Evolutionary conservation across 2,888 invertebrate genomes (phyloP), one percentile per base, ranked within the genome.

Genomic region (Cyclophora punctaria): DNA sequence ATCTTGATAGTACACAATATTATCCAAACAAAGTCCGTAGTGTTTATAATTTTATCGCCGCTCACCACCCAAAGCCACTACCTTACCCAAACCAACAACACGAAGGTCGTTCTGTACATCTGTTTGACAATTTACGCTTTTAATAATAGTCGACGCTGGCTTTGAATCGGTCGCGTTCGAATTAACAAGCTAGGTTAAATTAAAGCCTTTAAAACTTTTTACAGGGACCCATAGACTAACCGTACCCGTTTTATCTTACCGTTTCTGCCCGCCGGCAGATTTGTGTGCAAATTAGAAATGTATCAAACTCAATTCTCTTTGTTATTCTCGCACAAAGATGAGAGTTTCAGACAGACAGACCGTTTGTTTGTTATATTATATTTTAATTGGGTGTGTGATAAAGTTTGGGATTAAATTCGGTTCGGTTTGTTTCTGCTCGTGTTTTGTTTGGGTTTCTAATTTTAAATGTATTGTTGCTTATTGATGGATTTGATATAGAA

Each of bases 41-140:
- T 20, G 20, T 20, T 20, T 20, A 20, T 20, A 20, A 20, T 20
- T 20, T 20, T 20, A 20, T 20, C 20, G 20, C 20, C 20, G 2
- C 20, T 20, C 20, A 20, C 20, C 20, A 20, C 20, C 20, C 20
- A 20, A 2, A 20, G 20, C 20, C 20, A 20, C 20, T 20, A 20
- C 20, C 20, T 20, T 20, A 20, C 80, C 71, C 71, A 50, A 57
- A 49, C 56, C 68, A 66, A 66, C 69, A 69, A 68, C 70, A 72
- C 71, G 70, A 70, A 67, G 76, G 83, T 76, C 85, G 80, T 86
- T 86, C 69, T 69, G 64, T 75, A 78, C 86, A 86, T 81, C 86
- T 86, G 87, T 80, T 83, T 83, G 85, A 84, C 83, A 85, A 86
- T 85, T 86, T 85, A 86, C 86, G 87, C 83, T 80, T 84, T 85